Evolutionary conservation across 2,888 invertebrate genomes (phyloP), one percentile per base, ranked within the genome.

Genomic region (Eubasilissa splendida): DNA sequence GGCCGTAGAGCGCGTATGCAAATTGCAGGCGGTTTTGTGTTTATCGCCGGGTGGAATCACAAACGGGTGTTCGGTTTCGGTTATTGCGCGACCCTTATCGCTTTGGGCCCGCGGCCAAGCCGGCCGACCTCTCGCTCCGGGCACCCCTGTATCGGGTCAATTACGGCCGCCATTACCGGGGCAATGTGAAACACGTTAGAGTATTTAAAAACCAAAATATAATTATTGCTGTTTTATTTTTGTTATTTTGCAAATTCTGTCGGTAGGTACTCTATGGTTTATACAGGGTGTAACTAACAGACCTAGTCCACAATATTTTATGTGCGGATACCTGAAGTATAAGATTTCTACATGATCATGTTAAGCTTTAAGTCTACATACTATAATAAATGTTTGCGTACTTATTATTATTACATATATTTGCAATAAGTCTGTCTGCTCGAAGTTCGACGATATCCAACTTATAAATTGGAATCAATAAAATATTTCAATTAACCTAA

Each of bases 81-180:
- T 63, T 33, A 42, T 33, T 31, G 63, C n/a, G 33, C 33, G 63
- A 9, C 63, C 63, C 63, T 63, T 63, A 33, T 63, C 63, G 63
- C 8, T 63, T 22, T 63, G n/a, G 63, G 63, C 63, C n/a, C 63
- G 33, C 42, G 63, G 63, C 63, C 33, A 33, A 33, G 22, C 42
- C 42, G 63, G n/a, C 63, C 63, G 12, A 12, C 42, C 33, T 33
- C 42, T 63, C 10, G 10, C 12, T 22, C 22, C 22, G 22, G 22
- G 22, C 22, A 31, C 31, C 3, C 33, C 22, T 11, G 60, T 63
- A 12, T 22, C 5, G 42, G 63, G 63, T 63, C 63, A 63, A 63
- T 63, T 63, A 31, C 63, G 42, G 63, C 63, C 31, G n/a, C 31
- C 33, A 63, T 63, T 14, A 63, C 63, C 22, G 10, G 31, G 11